Conservation (phyloP, 2,797 vertebrate genomes). For the Limosa lapponica region DNA sequence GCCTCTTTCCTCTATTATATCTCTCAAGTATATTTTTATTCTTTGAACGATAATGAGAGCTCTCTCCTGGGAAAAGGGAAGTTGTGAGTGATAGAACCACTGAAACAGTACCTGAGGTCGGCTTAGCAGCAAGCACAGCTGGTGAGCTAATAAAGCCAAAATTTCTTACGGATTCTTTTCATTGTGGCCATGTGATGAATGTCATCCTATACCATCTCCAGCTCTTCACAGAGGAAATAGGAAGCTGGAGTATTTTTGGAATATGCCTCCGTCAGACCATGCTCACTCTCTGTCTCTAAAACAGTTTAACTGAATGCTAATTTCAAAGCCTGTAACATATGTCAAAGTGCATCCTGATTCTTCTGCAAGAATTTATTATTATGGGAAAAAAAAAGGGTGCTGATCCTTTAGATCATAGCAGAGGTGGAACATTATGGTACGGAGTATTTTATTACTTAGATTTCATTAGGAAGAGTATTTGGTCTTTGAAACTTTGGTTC, state of each 20-base stretch:
- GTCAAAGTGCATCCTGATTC: not conserved
- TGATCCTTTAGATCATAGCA: not conserved
- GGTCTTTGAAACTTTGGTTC: not conserved
- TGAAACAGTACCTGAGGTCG: not conserved
- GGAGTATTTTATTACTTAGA: not conserved
- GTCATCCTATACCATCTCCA: not conserved
- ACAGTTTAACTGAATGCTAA: not conserved
- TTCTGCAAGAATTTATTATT: not conserved
- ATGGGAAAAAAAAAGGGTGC: not conserved
- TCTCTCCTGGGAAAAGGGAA: not conserved
- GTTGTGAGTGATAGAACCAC: not conserved
- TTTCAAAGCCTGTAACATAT: not conserved
- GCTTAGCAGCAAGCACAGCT: not conserved
- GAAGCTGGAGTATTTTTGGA: not conserved
- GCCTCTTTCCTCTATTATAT: constrained; percentile 8
- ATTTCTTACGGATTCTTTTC: not conserved
- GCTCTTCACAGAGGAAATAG: not conserved
- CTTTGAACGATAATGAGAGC: constrained; percentile 24
- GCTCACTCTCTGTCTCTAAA: not conserved
- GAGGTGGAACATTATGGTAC: not conserved
- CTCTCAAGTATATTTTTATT: not conserved
- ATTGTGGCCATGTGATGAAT: not conserved
- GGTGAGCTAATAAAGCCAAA: not conserved
- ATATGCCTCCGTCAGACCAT: not conserved
- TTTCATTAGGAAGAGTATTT: not conserved